A percentile compares a stretch with the other conserved stretches of the same genome.
phyloP scores from a whole-genome alignment of 2,888 invertebrate genomes.

The Machimus atricapillus region DNA sequence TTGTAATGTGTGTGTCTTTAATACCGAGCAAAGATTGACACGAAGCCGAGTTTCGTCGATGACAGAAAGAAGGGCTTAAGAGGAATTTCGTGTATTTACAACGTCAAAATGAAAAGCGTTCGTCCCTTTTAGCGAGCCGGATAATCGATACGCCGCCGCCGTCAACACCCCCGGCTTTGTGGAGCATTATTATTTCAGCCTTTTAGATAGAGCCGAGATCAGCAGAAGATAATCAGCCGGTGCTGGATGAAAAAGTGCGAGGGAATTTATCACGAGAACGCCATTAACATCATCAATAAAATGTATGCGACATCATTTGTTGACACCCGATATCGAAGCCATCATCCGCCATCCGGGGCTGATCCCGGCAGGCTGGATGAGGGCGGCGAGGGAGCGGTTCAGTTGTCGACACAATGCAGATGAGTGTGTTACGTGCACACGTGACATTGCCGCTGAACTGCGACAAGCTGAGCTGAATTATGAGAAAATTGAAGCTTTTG shows the following conservation, averaged over 20 bases:
- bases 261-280: slow-evolving; percentile 31
- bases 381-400: background rate
- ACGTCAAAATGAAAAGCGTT: background rate
- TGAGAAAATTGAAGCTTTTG: slow-evolving; percentile 19
- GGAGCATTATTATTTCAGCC: slow-evolving; percentile 30
- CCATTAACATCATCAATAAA: slow-evolving; percentile 41
- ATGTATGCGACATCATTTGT: slow-evolving; percentile 38
- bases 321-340: slow-evolving; percentile 38
- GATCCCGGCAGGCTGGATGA: background rate
- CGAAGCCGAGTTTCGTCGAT: background rate
- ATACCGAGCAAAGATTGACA: background rate
- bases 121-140: background rate
- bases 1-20: background rate
- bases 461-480: slow-evolving; percentile 9
- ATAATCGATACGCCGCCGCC: background rate
- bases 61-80: background rate
- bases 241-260: slow-evolving; percentile 13
- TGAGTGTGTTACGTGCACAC: background rate
- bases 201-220: slow-evolving; percentile 26
- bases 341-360: slow-evolving; percentile 5
- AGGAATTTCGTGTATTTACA: background rate
- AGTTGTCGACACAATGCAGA: background rate
- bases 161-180: background rate
- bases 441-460: background rate
- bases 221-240: slow-evolving; percentile 29